These are phyloP conservation scores for Brachynemurus nebulosus DNA, from an alignment of 2,888 invertebrate species.

Conservation along the genomic window DNA sequence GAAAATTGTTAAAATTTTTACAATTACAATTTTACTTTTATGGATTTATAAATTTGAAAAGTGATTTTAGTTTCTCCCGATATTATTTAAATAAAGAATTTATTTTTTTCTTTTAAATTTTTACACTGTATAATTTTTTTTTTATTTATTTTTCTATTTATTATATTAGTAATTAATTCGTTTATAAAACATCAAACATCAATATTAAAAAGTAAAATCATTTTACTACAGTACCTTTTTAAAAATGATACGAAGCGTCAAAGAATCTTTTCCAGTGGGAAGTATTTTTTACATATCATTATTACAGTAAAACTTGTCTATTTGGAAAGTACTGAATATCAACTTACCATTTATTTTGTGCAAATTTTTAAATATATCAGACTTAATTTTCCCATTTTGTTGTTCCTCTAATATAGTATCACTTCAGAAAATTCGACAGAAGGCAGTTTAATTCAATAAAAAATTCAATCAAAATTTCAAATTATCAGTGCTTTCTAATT, in stretches of 20 bases:
- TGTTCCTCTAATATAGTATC: too few species aligned
- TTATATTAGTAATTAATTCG: neutral
- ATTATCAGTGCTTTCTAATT: too few species aligned
- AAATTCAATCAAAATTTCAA: too few species aligned
- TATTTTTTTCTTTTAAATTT: neutral
- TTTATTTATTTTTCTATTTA: neutral
- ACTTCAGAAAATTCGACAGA: too few species aligned
- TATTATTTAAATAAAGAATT: neutral
- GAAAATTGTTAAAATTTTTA: too few species aligned
- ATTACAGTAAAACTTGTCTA: too few species aligned
- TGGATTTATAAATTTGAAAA: too few species aligned
- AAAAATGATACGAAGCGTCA: too few species aligned
- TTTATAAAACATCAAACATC: neutral
- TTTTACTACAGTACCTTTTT: neutral
- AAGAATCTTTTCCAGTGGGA: neutral
- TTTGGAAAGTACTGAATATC: too few species aligned
- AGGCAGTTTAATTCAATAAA: too few species aligned
- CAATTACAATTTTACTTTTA: too few species aligned
- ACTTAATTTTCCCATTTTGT: neutral
- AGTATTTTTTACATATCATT: neutral
- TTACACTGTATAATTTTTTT: neutral
- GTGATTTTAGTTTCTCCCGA: too few species aligned
- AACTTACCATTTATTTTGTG: neutral
- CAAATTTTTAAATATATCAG: neutral
- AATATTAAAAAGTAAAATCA: neutral